phyloP scores from a whole-genome alignment of 64 coral and sea anemone species.

The Pocillopora verrucosa region DNA sequence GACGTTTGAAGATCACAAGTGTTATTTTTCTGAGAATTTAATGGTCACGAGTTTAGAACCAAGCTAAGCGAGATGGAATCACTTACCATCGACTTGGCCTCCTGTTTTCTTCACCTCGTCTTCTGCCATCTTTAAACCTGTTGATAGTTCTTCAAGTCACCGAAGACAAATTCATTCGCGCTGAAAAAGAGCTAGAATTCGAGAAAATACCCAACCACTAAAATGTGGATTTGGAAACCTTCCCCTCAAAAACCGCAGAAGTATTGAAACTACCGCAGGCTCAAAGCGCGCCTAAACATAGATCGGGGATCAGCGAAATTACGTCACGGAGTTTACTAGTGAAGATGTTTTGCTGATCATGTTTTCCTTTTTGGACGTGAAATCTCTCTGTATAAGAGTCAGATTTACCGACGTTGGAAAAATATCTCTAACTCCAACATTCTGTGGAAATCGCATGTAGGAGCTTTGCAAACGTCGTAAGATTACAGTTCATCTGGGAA shows the following conservation, averaged over 20 bases:
- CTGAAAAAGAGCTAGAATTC: neutral
- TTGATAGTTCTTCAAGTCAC: neutral
- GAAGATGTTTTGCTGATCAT: slow-evolving; percentile 70
- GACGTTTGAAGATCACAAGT: no score
- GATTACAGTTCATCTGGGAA: slow-evolving; percentile 60
- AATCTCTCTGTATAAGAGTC: slow-evolving; percentile 52
- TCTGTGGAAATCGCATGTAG: slow-evolving; percentile 57
- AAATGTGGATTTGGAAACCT: neutral
- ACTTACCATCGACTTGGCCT: slow-evolving; percentile 66
- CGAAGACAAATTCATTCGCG: neutral
- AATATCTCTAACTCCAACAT: slow-evolving; percentile 51
- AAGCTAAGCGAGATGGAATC: neutral
- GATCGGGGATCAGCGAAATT: neutral
- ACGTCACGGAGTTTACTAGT: slow-evolving; percentile 13
- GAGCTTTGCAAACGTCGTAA: slow-evolving; percentile 58
- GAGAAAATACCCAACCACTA: no score
- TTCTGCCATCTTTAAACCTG: slow-evolving; percentile 32
- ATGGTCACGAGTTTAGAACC: neutral
- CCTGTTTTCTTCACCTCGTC: slow-evolving; percentile 49
- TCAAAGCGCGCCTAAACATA: neutral
- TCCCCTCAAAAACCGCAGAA: slow-evolving; percentile 19
- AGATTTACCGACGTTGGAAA: slow-evolving; percentile 70
- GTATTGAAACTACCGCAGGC: neutral
- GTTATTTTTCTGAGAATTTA: no score
- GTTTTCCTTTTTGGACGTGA: slow-evolving; percentile 68